Percentiles rank a stretch among this genome's conserved stretches.
Conservation (phyloP, 2,888 invertebrate genomes). For the Cheilosia urbana region DNA sequence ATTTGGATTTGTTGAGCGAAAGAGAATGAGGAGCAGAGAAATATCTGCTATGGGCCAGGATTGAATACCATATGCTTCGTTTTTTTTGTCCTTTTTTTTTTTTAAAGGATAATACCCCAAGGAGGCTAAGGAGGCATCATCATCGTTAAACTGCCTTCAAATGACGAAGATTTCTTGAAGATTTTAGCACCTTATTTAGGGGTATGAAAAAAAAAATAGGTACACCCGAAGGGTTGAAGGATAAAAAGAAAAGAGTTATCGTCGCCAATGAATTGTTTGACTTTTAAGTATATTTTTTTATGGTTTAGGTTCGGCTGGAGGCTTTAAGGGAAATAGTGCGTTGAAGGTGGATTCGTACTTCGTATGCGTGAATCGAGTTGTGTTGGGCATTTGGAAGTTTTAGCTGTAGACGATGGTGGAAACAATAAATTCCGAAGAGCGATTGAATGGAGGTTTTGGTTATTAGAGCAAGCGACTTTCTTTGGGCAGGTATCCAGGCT, state of each 20-base stretch:
- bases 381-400: background rate
- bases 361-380: too few relatives aligned
- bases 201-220: conserved; percentile 15
- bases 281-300: conserved; percentile 61
- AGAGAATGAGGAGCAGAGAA: conserved; percentile 16
- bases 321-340: background rate
- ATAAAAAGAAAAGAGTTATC: conserved; percentile 53
- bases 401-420: background rate
- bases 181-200: conserved; percentile 75
- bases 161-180: conserved; percentile 68
- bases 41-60: conserved; percentile 63
- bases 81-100: conserved; percentile 21
- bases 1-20: conserved; percentile 69
- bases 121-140: conserved; percentile 54
- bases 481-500: too few relatives aligned
- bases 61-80: conserved; percentile 73
- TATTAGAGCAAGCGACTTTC: too few relatives aligned
- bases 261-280: conserved; percentile 69
- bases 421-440: too few relatives aligned
- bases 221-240: conserved; percentile 11
- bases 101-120: conserved; percentile 27
- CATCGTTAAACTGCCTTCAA: conserved; percentile 72
- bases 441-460: too few relatives aligned
- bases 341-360: background rate
- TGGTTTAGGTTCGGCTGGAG: background rate